phyloP scores from a whole-genome alignment of 2,888 invertebrate genomes.

The Trachelus iudaicus region DNA sequence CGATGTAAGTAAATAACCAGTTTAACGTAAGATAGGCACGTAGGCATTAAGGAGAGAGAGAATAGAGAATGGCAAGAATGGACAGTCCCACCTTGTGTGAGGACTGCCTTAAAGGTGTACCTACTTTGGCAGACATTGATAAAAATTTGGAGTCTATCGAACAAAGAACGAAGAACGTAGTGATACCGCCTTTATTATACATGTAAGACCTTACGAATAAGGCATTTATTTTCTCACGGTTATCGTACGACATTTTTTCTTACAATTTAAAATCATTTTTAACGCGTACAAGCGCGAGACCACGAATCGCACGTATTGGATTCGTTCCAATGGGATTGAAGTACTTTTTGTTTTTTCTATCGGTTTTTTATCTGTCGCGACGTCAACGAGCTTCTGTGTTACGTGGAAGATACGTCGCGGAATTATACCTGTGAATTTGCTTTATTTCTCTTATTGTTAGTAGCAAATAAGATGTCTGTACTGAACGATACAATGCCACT shows the following conservation, averaged over 20 bases:
- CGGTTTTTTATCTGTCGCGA: neutral
- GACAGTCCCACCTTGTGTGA: constrained; percentile 42
- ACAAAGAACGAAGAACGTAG: neutral
- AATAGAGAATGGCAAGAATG: constrained; percentile 44
- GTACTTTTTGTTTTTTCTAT: neutral
- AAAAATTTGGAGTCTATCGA: neutral
- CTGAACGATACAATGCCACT: neutral
- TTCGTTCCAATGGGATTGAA: neutral
- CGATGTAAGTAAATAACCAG: constrained; percentile 49
- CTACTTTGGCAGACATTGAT: constrained; percentile 61
- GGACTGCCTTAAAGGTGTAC: constrained; percentile 46
- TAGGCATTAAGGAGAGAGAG: constrained; percentile 48
- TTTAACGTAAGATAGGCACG: constrained; percentile 45
- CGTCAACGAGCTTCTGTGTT: neutral
- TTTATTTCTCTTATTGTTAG: neutral
- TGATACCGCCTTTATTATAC: neutral
- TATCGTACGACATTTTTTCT: neutral
- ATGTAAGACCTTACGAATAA: neutral
- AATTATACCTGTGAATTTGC: neutral
- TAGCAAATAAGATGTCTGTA: neutral
- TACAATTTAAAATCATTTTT: neutral
- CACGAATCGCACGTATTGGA: neutral
- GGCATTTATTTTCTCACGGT: neutral
- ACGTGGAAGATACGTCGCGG: neutral
- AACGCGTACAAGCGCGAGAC: neutral